Percentiles rank a stretch among this genome's conserved stretches.
Evolutionary conservation across 2,888 invertebrate genomes (phyloP).

Genomic region (Psylliodes chrysocephalus): DNA sequence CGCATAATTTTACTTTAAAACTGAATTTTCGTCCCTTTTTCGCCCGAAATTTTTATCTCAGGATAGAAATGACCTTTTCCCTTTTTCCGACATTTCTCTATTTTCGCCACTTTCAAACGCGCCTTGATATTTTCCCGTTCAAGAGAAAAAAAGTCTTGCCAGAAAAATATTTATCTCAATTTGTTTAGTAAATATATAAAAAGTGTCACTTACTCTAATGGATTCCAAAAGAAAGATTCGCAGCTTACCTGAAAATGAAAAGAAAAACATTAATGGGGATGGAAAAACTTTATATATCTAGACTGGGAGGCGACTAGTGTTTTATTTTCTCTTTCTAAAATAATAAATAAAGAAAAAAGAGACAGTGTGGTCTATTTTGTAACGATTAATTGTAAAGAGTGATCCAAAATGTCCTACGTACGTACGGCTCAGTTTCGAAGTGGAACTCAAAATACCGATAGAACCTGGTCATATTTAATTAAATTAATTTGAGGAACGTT

Average conservation of each 20-base stretch:
- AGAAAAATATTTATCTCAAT: neutral
- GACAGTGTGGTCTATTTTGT: too few species aligned
- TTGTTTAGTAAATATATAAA: neutral
- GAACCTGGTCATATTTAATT: too few species aligned
- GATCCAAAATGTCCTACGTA: too few species aligned
- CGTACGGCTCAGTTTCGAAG: too few species aligned
- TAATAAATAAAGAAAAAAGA: too few species aligned
- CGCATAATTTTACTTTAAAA: slow-evolving; percentile 12
- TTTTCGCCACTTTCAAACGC: neutral
- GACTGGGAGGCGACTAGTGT: too few species aligned
- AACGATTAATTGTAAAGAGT: too few species aligned
- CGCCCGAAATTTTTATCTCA: slow-evolving; percentile 3
- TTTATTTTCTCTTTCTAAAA: too few species aligned
- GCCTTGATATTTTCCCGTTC: neutral
- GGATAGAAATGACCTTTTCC: slow-evolving; percentile 2
- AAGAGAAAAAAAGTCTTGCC: neutral
- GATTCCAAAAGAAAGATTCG: neutral
- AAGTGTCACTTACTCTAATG: slow-evolving; percentile 1
- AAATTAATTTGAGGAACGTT: neutral
- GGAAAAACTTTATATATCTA: too few species aligned
- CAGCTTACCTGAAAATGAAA: slow-evolving; percentile 1
- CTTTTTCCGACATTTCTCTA: neutral
- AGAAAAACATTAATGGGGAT: neutral
- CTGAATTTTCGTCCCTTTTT: slow-evolving; percentile 4
- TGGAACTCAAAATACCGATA: too few species aligned